Conservation (phyloP, 2,113 vertebrate genomes). For the Melanotaenia duboulayi region DNA sequence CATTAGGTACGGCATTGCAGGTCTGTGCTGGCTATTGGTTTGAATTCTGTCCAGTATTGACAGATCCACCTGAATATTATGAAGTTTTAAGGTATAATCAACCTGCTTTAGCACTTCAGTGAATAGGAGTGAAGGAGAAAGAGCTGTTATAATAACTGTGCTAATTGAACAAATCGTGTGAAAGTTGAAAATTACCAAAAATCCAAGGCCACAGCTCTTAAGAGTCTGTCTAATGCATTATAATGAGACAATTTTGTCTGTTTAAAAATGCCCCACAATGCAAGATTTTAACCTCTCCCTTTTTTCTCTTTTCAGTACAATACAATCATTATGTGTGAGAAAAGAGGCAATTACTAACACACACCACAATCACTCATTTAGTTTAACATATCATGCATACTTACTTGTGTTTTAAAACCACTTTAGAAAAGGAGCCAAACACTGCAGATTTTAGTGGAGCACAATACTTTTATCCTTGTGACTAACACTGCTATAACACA, state of each 20-base stretch:
- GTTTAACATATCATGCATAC: constrained; percentile 58
- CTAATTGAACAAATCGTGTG: constrained; percentile 67
- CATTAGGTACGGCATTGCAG: constrained; percentile 47
- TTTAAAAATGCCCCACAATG: constrained; percentile 57
- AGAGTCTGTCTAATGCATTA: constrained; percentile 53
- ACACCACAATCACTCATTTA: constrained; percentile 47
- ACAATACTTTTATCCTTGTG: constrained; percentile 50
- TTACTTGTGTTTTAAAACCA: constrained; percentile 58
- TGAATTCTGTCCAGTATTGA: constrained; percentile 42
- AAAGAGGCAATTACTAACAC: constrained; percentile 39
- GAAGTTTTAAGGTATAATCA: constrained; percentile 40
- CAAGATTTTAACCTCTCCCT: constrained; percentile 52
- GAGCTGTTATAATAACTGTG: constrained; percentile 64
- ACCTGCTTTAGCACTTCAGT: constrained; percentile 72
- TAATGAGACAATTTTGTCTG: constrained; percentile 61
- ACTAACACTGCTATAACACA: constrained; percentile 64
- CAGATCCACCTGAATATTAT: constrained; percentile 16
- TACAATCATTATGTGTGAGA: constrained; percentile 48
- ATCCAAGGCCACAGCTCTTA: constrained; percentile 51
- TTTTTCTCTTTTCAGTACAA: constrained; percentile 46
- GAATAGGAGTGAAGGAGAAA: constrained; percentile 35
- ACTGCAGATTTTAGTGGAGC: constrained; percentile 29
- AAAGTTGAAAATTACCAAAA: constrained; percentile 55
- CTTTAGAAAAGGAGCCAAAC: constrained; percentile 33
- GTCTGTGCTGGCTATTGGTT: constrained; percentile 48